Conservation (phyloP, 92 coral and sea anemone genomes). For the Meandrina meandrites region DNA sequence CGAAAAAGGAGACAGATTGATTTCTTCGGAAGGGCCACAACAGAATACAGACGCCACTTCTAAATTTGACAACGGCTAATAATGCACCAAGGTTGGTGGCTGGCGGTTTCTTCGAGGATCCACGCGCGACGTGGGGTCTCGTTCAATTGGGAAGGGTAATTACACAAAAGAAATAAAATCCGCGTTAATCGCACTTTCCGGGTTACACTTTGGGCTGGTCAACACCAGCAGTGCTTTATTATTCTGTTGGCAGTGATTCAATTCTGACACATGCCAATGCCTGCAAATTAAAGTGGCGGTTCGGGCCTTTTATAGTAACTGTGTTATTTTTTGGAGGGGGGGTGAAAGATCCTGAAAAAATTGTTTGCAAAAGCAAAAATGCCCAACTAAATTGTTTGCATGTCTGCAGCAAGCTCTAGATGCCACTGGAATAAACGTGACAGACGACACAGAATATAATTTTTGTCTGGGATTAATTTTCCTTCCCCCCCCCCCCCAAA, state of each 20-base stretch:
- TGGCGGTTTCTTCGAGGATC: neutral
- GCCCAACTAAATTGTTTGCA: no score
- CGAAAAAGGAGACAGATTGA: conserved; percentile 20
- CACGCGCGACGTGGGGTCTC: neutral
- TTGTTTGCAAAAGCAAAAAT: no score
- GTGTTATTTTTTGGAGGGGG: no score
- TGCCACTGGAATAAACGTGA: no score
- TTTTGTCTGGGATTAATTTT: no score
- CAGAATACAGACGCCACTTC: conserved; percentile 16
- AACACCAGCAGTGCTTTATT: neutral
- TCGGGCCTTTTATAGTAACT: no score
- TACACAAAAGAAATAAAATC: neutral
- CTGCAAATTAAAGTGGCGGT: no score
- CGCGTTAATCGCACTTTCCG: neutral
- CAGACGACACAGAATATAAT: no score
- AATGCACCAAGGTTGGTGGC: neutral
- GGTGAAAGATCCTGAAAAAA: no score
- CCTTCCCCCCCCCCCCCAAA: no score
- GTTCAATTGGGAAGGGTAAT: neutral
- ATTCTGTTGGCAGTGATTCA: neutral
- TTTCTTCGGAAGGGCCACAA: conserved; percentile 16
- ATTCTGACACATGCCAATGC: neutral
- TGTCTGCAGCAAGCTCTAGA: no score
- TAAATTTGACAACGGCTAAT: conserved; percentile 1
- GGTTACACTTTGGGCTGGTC: neutral